Conservation (phyloP, 92 coral and sea anemone species). For the Isaurus tuberculatus region DNA sequence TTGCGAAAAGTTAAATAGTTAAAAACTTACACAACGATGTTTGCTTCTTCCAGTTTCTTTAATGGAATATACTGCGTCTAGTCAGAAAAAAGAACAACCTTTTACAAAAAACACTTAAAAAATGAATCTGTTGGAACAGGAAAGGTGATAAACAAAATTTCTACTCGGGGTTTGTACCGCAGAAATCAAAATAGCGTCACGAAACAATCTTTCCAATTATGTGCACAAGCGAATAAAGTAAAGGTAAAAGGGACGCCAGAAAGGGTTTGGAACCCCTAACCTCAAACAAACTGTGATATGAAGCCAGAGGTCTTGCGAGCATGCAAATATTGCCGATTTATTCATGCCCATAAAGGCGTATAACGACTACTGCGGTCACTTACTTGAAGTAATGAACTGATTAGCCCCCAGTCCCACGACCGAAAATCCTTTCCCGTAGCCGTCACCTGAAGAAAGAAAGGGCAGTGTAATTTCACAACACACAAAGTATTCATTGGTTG, state of each 20-base stretch:
- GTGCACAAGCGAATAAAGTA: too few species aligned
- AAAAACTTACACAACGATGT: slow-evolving; percentile 78
- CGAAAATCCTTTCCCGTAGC: slow-evolving; percentile 79
- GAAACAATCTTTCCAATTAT: too few species aligned
- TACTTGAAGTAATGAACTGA: slow-evolving; percentile 87
- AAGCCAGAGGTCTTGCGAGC: too few species aligned
- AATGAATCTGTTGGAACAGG: not conserved
- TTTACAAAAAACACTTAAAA: not conserved
- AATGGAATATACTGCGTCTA: slow-evolving; percentile 85
- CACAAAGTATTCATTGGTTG: too few species aligned
- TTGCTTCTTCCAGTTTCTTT: slow-evolving; percentile 89
- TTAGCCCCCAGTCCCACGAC: slow-evolving; percentile 90
- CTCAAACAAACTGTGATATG: too few species aligned
- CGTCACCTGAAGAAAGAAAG: slow-evolving; percentile 49
- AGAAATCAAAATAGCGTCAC: too few species aligned
- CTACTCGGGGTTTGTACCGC: too few species aligned
- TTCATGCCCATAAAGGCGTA: too few species aligned
- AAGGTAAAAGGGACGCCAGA: too few species aligned
- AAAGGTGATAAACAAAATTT: not conserved
- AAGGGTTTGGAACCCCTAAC: too few species aligned
- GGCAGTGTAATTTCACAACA: not conserved
- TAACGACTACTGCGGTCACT: not conserved
- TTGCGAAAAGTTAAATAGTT: not conserved
- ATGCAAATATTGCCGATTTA: too few species aligned
- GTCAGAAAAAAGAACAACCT: slow-evolving; percentile 1